Conservation (phyloP, 2,888 invertebrate species). For the Galeruca laticollis region DNA sequence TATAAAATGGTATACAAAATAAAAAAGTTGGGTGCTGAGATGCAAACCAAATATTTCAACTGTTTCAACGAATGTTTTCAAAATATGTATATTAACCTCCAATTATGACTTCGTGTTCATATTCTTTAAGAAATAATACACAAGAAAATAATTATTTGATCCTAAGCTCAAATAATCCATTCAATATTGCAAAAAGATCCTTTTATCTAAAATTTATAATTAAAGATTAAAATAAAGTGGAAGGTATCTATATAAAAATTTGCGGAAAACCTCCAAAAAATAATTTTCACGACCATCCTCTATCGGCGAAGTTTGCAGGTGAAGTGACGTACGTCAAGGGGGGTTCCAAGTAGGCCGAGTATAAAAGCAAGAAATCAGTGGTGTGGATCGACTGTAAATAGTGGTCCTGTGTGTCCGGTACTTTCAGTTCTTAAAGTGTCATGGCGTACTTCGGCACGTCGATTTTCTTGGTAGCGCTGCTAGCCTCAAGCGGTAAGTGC, state of each 20-base stretch:
- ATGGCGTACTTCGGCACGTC: slow-evolving; percentile 64
- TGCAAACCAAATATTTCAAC: too few species aligned
- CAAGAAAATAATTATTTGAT: too few species aligned
- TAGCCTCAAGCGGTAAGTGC: slow-evolving; percentile 63
- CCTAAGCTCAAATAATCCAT: too few species aligned
- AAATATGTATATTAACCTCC: too few species aligned
- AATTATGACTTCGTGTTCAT: too few species aligned
- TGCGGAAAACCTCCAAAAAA: slow-evolving; percentile 16
- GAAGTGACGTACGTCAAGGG: slow-evolving; percentile 62
- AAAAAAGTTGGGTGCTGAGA: too few species aligned
- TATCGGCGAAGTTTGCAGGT: slow-evolving; percentile 35
- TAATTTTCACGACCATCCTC: slow-evolving; percentile 23
- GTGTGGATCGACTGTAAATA: slow-evolving; percentile 65
- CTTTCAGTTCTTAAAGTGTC: slow-evolving; percentile 58
- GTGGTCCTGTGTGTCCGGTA: slow-evolving; percentile 51
- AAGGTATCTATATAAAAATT: background rate
- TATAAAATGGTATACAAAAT: too few species aligned
- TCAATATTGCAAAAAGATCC: too few species aligned
- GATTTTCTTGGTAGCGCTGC: slow-evolving; percentile 60
- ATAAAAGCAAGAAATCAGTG: slow-evolving; percentile 64
- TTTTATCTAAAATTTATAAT: too few species aligned
- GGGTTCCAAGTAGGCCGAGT: slow-evolving; percentile 66
- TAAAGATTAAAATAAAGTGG: too few species aligned
- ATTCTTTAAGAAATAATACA: too few species aligned
- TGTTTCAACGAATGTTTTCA: too few species aligned